These are phyloP conservation scores for Drosophila neocordata DNA, from an alignment of 1,140 invertebrate species.

Conservation along the genomic window DNA sequence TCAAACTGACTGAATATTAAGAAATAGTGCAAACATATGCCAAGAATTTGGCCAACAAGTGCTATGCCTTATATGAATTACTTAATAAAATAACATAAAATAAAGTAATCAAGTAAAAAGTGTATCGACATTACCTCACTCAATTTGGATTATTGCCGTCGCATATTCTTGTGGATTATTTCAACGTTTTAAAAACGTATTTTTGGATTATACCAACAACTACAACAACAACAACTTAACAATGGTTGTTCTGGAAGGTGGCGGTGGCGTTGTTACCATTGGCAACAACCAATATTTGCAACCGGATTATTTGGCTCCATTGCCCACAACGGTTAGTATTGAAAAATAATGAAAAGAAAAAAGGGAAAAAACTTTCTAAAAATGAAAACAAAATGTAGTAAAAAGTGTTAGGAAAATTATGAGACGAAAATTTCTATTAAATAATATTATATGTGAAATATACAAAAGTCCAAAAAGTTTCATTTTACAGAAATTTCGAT, in stretches of 20 bases:
- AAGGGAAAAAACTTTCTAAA: background rate
- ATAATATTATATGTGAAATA: too few relatives aligned
- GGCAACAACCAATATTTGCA: slow-evolving; percentile 96
- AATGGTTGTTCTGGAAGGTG: slow-evolving; percentile 95
- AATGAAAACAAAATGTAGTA: background rate
- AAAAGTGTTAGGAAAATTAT: background rate
- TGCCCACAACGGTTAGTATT: slow-evolving; percentile 94
- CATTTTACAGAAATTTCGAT: too few relatives aligned
- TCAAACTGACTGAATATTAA: background rate
- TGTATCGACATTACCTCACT: background rate
- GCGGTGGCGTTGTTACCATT: slow-evolving; percentile 92
- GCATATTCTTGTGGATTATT: slow-evolving; percentile 58
- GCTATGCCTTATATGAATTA: slow-evolving; percentile 8
- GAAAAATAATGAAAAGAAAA: background rate
- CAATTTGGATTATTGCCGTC: slow-evolving; percentile 29
- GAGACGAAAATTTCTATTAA: too few relatives aligned
- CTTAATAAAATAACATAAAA: background rate
- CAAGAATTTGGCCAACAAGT: slow-evolving; percentile 33
- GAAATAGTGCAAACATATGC: background rate
- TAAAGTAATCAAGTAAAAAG: background rate
- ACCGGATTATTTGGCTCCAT: slow-evolving; percentile 95
- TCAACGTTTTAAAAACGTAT: slow-evolving; percentile 5
- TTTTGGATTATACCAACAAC: slow-evolving; percentile 13
- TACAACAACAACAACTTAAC: slow-evolving; percentile 36
- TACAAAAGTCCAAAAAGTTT: too few relatives aligned